Evolutionary conservation across 2,888 invertebrate genomes (phyloP).

Genomic region (Parnassius orleans): DNA sequence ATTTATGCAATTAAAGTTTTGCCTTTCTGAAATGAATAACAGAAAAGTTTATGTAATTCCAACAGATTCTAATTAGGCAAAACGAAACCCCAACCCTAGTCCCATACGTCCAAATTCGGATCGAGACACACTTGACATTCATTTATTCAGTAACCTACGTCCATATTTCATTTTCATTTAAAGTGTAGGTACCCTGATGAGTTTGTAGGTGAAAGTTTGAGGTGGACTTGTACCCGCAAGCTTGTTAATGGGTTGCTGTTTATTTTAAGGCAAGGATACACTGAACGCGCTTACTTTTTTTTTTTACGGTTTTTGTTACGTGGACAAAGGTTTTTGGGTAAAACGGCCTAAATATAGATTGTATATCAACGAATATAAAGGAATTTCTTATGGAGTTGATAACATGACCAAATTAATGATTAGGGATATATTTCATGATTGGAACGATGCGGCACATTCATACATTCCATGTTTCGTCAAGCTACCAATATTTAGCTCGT

Average conservation of each 20-base stretch:
- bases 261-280: background rate
- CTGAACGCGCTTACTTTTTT: background rate
- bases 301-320: no score
- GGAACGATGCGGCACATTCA: no score
- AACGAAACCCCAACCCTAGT: background rate
- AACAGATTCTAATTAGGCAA: background rate
- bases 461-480: no score
- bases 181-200: background rate
- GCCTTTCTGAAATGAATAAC: no score
- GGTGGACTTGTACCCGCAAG: background rate
- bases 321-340: no score
- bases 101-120: background rate
- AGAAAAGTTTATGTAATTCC: background rate
- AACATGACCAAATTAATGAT: no score
- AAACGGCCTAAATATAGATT: no score
- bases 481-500: no score
- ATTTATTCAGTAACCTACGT: constrained; percentile 1
- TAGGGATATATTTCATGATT: no score
- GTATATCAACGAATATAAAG: no score
- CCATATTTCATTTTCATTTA: constrained; percentile 7
- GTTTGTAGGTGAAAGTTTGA: background rate
- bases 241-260: background rate
- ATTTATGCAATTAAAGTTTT: no score
- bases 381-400: no score
- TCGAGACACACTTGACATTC: background rate